Base-by-base conservation (phyloP, 2,797 vertebrate species). In the Platyrinchus mystaceus region DNA sequence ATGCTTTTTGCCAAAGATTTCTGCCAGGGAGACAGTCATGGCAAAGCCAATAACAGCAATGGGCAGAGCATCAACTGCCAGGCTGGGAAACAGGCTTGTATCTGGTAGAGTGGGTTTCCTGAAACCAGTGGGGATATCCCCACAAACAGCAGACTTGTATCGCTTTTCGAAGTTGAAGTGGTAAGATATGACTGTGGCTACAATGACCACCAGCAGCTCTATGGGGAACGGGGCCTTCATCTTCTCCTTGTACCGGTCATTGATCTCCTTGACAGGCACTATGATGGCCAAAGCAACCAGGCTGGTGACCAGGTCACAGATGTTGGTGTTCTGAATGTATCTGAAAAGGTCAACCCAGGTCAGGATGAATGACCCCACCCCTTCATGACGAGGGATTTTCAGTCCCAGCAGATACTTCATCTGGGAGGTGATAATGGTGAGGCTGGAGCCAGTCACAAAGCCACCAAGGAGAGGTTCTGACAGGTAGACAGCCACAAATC, bases 1-100 rank as follows among this genome's bases (percentile, higher is more conserved):
- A 13, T 98, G 91, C 73, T 98, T 98, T 59, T 97, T 97, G 83
- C 70, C 97, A 46, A 98, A 98, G 86, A 97, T 97, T 88, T 97
- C 97, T 0, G 95, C 96, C 76, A 98, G 83, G 16, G 97, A 98
- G 44, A 97, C 82, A 0, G 97, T 97, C 94, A 95, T 96, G 56
- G 97, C 96, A 66, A 98, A 98, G 41, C 97, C 95, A 13, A 97
- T 97, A 52, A 97, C 84, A 14, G 97, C 97, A n/a, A 97, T 97
- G 52, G 97, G 97, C 67, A 97, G 11, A 34, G 97, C 97, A 18
- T 97, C 97, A 52, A 96, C 39, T 7, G 97, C 96, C 90, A 98
- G 68, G 80, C 91, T 97, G 84, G 97, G 84, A 20, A 97, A 84
- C 27, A 97, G 94, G 49, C 63, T 95, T 87, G 24, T 7, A 32